These are phyloP conservation scores for Dromas ardeola DNA, from an alignment of 2,113 vertebrate genomes.

Conservation along the genomic window DNA sequence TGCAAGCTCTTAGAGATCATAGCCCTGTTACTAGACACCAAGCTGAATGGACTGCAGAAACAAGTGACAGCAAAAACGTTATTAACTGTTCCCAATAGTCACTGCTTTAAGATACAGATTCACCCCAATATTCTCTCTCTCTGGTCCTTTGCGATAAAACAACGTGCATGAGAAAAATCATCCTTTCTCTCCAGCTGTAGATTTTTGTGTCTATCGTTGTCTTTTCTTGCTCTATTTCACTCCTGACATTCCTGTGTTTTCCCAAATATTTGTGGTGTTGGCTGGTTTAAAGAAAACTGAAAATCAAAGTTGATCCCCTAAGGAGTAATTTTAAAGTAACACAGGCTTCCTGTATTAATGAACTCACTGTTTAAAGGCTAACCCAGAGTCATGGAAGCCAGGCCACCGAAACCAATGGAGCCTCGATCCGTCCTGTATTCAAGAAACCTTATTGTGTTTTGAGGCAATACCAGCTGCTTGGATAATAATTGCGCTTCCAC, in stretches of 20 bases:
- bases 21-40: background rate
- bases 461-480: background rate
- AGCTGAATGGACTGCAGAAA: conserved; percentile 5
- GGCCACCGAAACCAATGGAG: background rate
- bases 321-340: background rate
- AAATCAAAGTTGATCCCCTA: background rate
- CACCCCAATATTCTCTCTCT: background rate
- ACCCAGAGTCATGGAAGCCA: background rate
- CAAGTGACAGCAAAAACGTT: background rate
- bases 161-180: background rate
- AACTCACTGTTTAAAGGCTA: background rate
- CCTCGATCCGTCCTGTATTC: background rate
- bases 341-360: background rate
- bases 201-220: background rate
- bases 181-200: background rate
- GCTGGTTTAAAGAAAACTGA: background rate
- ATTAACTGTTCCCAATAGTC: conserved; percentile 19
- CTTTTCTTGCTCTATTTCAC: background rate
- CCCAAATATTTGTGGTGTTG: background rate
- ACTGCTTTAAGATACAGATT: background rate
- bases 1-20: conserved; percentile 16
- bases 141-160: background rate
- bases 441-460: background rate
- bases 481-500: background rate
- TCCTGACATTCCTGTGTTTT: background rate